phyloP scores from a whole-genome alignment of 2,797 vertebrate genomes.

The Falco concolor region DNA sequence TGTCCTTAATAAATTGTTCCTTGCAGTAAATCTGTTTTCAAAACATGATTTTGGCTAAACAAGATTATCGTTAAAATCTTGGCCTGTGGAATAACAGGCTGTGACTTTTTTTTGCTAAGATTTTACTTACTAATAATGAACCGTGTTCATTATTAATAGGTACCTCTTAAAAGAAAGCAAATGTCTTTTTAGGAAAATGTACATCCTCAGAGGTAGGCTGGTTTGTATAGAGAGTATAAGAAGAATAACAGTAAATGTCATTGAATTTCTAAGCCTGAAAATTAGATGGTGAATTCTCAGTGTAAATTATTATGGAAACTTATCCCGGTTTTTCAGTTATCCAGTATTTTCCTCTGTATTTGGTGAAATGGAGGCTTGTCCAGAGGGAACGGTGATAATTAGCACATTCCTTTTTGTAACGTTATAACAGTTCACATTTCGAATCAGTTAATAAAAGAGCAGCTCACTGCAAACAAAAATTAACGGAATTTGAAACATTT shows the following conservation, averaged over 20 bases:
- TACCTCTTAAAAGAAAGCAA: not conserved
- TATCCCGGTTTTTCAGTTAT: not conserved
- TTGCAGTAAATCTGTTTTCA: not conserved
- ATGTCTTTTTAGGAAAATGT: not conserved
- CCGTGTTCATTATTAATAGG: not conserved
- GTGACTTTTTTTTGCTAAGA: not conserved
- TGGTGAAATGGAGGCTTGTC: not conserved
- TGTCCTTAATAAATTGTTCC: not conserved
- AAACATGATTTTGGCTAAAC: not conserved
- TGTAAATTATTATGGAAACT: not conserved
- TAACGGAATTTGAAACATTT: not conserved
- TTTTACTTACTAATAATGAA: not conserved
- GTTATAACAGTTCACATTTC: not conserved
- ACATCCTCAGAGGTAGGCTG: not conserved
- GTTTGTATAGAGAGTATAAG: not conserved
- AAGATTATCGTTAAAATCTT: not conserved
- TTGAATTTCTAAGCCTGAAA: not conserved
- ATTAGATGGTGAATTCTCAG: not conserved
- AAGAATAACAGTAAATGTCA: not conserved
- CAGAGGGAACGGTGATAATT: not conserved
- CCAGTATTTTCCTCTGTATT: not conserved
- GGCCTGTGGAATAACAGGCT: not conserved
- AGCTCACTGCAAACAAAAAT: not conserved
- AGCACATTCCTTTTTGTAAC: not conserved
- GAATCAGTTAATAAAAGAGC: not conserved